Evolutionary conservation across 2,888 invertebrate genomes (phyloP).

Genomic region (Xylota sylvarum): DNA sequence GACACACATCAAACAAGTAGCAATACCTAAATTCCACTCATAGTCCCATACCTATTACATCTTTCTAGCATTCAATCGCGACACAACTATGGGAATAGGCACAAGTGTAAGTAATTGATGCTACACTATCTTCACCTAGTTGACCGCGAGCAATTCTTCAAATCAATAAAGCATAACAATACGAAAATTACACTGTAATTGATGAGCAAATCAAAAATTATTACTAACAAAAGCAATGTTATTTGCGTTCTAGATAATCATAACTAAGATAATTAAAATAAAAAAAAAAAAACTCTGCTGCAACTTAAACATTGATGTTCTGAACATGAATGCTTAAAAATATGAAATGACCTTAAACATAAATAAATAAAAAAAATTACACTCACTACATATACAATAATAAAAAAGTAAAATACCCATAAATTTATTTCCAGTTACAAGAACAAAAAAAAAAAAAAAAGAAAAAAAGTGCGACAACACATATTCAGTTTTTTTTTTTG

Average conservation of each 20-base stretch:
- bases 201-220: constrained; percentile 1
- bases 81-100: too few species aligned
- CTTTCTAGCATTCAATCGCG: too few species aligned
- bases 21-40: too few species aligned
- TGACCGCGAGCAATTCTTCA: too few species aligned
- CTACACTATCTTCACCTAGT: too few species aligned
- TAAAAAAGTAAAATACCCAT: constrained; percentile 25
- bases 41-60: too few species aligned
- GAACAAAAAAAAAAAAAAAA: constrained; percentile 34
- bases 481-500: constrained; percentile 27
- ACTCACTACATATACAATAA: constrained; percentile 1
- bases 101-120: neutral
- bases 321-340: constrained; percentile 7
- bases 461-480: constrained; percentile 37
- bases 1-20: too few species aligned
- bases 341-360: neutral
- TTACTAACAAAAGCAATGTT: neutral
- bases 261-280: neutral
- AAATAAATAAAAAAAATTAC: neutral
- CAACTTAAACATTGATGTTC: constrained; percentile 6
- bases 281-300: neutral
- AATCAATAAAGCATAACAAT: neutral
- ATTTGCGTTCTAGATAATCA: neutral
- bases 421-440: constrained; percentile 41
- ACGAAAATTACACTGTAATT: neutral